Percentiles rank a stretch among this genome's conserved stretches.
These are phyloP conservation scores for Chymomyza caudatula DNA, from an alignment of 2,888 invertebrate species.

Conservation along the genomic window DNA sequence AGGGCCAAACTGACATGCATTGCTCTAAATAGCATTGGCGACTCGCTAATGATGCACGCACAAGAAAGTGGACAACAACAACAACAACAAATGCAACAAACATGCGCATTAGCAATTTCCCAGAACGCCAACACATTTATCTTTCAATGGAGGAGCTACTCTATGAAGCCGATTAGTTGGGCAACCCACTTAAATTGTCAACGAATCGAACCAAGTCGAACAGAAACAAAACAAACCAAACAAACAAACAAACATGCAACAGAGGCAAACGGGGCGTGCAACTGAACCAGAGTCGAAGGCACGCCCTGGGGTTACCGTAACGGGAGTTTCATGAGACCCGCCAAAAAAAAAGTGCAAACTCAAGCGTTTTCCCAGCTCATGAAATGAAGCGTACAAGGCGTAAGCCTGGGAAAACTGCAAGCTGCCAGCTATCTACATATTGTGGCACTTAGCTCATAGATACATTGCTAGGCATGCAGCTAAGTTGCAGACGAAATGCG, in stretches of 20 bases:
- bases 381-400: constrained; percentile 36
- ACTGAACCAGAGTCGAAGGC: constrained; percentile 46
- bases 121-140: constrained; percentile 75
- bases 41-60: constrained; percentile 23
- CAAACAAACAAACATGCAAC: constrained; percentile 21
- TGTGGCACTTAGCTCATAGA: constrained; percentile 47
- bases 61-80: constrained; percentile 34
- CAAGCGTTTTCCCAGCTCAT: constrained; percentile 52
- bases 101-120: constrained; percentile 70
- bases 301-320: constrained; percentile 28
- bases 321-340: constrained; percentile 30
- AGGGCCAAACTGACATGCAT: constrained; percentile 5
- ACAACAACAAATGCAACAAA: constrained; percentile 24
- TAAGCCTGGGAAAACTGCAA: constrained; percentile 40
- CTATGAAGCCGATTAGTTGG: constrained; percentile 56
- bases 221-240: constrained; percentile 17
- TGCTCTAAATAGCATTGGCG: constrained; percentile 19
- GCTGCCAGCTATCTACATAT: constrained; percentile 13
- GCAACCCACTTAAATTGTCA: constrained; percentile 54
- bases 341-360: constrained; percentile 50
- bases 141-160: constrained; percentile 25
- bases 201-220: constrained; percentile 34
- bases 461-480: constrained; percentile 13
- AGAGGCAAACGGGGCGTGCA: constrained; percentile 46
- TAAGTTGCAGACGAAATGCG: constrained; percentile 1